These are phyloP conservation scores for Heterodera filipjevi DNA, from an alignment of 2,888 invertebrate genomes.

Conservation along the genomic window DNA sequence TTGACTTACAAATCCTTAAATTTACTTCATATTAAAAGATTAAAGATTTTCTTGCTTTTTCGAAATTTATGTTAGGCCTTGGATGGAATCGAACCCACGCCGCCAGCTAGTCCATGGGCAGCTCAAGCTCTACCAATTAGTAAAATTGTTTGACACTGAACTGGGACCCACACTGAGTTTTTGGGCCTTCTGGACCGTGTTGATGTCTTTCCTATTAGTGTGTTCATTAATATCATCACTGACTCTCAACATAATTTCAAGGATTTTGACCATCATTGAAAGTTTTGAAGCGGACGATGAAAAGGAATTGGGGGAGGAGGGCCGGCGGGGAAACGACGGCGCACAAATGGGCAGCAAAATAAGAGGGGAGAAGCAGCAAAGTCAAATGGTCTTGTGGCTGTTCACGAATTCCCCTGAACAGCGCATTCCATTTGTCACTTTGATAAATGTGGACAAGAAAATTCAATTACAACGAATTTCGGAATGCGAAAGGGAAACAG, in stretches of 20 bases:
- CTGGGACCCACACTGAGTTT: too few species aligned
- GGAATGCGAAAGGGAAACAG: neutral
- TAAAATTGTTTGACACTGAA: too few species aligned
- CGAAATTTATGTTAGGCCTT: too few species aligned
- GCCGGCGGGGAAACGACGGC: neutral
- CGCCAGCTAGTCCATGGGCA: too few species aligned
- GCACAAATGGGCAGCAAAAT: neutral
- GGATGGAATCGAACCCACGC: too few species aligned
- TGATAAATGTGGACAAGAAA: constrained; percentile 13
- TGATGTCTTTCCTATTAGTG: neutral
- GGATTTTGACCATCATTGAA: constrained; percentile 21
- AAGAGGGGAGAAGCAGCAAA: neutral
- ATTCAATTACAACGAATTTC: neutral
- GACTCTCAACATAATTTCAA: neutral
- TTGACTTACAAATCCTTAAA: too few species aligned
- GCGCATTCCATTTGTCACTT: constrained; percentile 1
- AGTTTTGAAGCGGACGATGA: neutral
- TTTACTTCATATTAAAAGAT: too few species aligned
- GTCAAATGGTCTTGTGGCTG: constrained; percentile 20
- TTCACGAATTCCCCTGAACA: constrained; percentile 10
- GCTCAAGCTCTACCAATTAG: too few species aligned
- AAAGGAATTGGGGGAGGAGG: neutral
- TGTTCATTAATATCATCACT: neutral
- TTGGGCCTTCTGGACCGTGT: too few species aligned
- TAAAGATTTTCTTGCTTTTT: too few species aligned